Base-by-base conservation (phyloP, 2,113 vertebrate genomes). In the Melanostigma gelatinosum region DNA sequence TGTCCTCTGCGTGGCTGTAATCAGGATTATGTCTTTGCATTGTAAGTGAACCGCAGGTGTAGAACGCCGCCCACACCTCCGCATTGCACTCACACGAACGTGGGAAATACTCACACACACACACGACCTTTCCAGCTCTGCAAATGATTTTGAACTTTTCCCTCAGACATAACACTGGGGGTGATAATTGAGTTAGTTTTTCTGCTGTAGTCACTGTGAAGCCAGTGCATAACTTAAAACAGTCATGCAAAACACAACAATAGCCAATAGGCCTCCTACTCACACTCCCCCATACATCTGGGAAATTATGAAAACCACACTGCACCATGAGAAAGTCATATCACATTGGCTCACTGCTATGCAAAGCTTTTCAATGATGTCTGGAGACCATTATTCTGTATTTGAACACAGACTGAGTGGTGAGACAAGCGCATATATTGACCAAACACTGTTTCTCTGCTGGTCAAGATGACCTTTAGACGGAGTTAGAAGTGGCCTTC, bases 171-270 rank as follows among this genome's bases (percentile, higher is more conserved):
- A 84, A 67, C 55, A 60, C 75, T 24, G 52, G 67, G 48, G 54
- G 42, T 62, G 48, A 75, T 84, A 74, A 88, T 86, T 88, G 68
- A 80, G 87, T 70, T 82, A 50, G 29, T 71, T 83, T 50, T 57
- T 40, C 79, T 54, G 69, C 78, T 40, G 82, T 77, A 72, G 46
- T 58, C 61, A 27, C 40, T 48, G 65, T 81, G 50, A 42, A 76
- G 78, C 46, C 75, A 61, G 68, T 22, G 44, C 77, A 76, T 38
- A 75, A 74, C 71, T 54, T 66, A 42, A 34, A 73, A 46, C 54
- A 79, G 55, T 8, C 52, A 46, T 27, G 72, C 29, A 86, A 86
- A 84, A 52, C 60, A 75, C 61, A 67, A 79, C 63, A 72, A 74
- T 68, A 50, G 72, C 73, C 73, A 62, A n/a, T 0, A 42, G 68